phyloP scores from a whole-genome alignment of 2,113 vertebrate species.

The Nycticryphes semicollaris region DNA sequence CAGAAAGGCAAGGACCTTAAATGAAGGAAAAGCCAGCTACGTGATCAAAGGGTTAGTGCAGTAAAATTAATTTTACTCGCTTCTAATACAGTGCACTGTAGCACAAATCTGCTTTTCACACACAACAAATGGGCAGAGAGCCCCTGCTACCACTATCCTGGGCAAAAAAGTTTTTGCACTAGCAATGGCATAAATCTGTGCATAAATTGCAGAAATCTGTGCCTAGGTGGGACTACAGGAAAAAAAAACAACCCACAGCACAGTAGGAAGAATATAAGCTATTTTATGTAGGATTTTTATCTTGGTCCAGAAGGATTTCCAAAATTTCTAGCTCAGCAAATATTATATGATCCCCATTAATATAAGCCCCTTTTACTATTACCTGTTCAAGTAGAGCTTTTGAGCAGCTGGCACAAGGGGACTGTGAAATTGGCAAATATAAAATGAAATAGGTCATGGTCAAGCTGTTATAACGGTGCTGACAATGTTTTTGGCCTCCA shows the following conservation, averaged over 20 bases:
- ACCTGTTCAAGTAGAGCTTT: not conserved
- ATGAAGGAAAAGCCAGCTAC: not conserved
- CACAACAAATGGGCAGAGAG: not conserved
- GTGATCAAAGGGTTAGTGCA: not conserved
- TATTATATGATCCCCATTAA: not conserved
- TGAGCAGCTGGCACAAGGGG: not conserved
- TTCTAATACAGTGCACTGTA: not conserved
- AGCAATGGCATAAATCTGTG: not conserved
- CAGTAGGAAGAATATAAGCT: not conserved
- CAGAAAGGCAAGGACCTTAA: not conserved
- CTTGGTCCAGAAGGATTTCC: not conserved
- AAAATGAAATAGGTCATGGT: not conserved
- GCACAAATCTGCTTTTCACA: not conserved
- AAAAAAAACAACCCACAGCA: not conserved
- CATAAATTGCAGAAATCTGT: not conserved
- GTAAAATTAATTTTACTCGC: conserved; percentile 16
- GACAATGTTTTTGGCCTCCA: not conserved
- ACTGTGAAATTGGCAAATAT: not conserved
- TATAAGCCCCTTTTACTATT: not conserved
- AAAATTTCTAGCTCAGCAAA: not conserved
- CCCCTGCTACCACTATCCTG: not conserved
- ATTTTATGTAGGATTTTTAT: not conserved
- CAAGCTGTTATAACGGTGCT: not conserved
- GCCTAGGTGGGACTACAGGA: not conserved
- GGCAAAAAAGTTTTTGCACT: fast-evolving